Evolutionary conservation across 1,140 invertebrate genomes (phyloP).

Genomic region (Bombyx mandarina): DNA sequence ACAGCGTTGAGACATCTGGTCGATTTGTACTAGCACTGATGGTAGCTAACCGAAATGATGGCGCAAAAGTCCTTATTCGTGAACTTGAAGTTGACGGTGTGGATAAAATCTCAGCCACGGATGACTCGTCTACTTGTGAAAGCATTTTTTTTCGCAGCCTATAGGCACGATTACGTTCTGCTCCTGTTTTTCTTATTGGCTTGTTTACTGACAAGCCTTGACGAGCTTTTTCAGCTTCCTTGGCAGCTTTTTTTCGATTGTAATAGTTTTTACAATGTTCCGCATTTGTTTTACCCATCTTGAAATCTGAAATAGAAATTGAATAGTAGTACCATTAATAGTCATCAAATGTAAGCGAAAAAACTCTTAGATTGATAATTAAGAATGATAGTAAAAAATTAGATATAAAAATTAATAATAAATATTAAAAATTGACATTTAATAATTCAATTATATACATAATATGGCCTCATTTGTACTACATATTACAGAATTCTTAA

Average conservation of each 20-base stretch:
- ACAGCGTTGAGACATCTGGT: slow-evolving; percentile 2
- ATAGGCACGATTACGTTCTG: slow-evolving; percentile 21
- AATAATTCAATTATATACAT: no score
- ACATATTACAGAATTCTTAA: no score
- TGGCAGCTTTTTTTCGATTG: slow-evolving; percentile 16
- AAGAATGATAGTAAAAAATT: no score
- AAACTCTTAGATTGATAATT: no score
- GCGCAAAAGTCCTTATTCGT: slow-evolving; percentile 12
- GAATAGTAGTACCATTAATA: slow-evolving; percentile 6
- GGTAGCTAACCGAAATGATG: slow-evolving; percentile 14
- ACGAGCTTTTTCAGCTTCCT: slow-evolving; percentile 12
- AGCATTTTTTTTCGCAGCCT: slow-evolving; percentile 20
- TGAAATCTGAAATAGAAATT: slow-evolving; percentile 17
- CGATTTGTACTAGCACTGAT: slow-evolving; percentile 6
- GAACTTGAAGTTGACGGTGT: slow-evolving; percentile 14
- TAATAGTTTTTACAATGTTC: slow-evolving; percentile 16
- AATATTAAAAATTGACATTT: no score
- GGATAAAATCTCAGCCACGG: slow-evolving; percentile 12
- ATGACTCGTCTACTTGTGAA: slow-evolving; percentile 15
- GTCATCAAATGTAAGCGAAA: no score
- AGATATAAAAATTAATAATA: no score
- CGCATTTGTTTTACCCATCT: slow-evolving; percentile 16
- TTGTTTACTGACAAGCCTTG: slow-evolving; percentile 15
- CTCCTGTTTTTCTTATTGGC: slow-evolving; percentile 19
- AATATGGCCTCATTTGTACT: no score